Evolutionary conservation across 2,113 vertebrate genomes (phyloP).

Genomic region (Hystrix cristata): DNA sequence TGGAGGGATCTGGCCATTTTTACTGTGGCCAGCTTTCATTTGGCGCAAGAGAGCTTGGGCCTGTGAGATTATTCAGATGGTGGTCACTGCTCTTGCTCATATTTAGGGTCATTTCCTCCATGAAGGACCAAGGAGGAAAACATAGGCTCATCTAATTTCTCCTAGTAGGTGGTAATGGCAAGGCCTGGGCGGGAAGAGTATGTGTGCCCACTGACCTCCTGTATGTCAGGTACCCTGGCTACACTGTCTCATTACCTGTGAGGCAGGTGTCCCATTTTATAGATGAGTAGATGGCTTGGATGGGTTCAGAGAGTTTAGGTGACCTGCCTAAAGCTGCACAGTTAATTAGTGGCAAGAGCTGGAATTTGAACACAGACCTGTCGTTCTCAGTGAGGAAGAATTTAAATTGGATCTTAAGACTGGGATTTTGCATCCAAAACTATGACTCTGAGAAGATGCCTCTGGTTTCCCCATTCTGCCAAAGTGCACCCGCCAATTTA

Average conservation of each 20-base stretch:
- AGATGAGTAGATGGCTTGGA: background rate
- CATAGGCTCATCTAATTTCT: background rate
- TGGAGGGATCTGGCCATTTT: background rate
- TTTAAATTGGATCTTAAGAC: background rate
- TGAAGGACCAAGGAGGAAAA: background rate
- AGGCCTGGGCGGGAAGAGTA: background rate
- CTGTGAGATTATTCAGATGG: background rate
- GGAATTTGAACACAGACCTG: background rate
- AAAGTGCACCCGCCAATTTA: background rate
- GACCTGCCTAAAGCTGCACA: background rate
- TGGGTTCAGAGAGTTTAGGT: background rate
- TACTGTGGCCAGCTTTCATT: background rate
- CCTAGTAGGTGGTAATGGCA: background rate
- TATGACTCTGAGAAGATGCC: background rate
- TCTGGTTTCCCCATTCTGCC: background rate
- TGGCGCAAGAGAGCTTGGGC: rapidly evolving
- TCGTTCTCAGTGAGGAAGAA: background rate
- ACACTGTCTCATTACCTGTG: background rate
- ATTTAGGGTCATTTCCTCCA: background rate
- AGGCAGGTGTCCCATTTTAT: background rate
- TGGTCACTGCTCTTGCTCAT: background rate
- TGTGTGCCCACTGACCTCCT: background rate
- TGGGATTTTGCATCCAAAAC: background rate
- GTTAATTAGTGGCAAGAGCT: background rate
- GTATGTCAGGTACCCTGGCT: background rate